phyloP scores from a whole-genome alignment of 2,888 invertebrate genomes.

The Coelinius sp. region DNA sequence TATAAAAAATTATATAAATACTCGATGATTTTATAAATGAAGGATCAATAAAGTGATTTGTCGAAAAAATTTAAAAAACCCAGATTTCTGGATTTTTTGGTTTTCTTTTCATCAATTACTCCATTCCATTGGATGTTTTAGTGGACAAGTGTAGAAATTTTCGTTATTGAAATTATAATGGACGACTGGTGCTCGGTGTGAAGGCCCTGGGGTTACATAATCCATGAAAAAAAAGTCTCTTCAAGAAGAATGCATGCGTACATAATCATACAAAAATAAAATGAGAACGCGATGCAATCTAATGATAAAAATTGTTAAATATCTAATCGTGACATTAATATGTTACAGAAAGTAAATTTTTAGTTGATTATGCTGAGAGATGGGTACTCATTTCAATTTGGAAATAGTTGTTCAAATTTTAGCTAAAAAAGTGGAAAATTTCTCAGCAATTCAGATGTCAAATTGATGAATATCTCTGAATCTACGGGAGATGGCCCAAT shows the following conservation, averaged over 20 bases:
- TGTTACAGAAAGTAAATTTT: conserved; percentile 19
- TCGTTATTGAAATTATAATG: background rate
- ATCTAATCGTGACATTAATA: conserved; percentile 22
- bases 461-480: no score
- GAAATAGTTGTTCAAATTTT: background rate
- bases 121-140: background rate
- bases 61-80: background rate
- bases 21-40: conserved; percentile 23
- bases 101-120: background rate
- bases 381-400: conserved; percentile 7
- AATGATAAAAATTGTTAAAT: conserved; percentile 25
- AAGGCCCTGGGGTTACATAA: conserved; percentile 15
- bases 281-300: conserved; percentile 32
- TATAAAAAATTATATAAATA: background rate
- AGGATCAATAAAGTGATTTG: background rate
- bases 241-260: conserved; percentile 30
- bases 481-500: no score
- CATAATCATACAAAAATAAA: conserved; percentile 33
- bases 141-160: conserved; percentile 1
- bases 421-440: background rate
- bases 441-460: background rate
- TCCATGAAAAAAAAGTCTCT: background rate
- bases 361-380: conserved; percentile 13
- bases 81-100: background rate
- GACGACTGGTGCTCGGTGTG: conserved; percentile 1